phyloP scores from a whole-genome alignment of 30 jellyfish, hydroid and myxozoan species.

The Morbakka virulenta region DNA sequence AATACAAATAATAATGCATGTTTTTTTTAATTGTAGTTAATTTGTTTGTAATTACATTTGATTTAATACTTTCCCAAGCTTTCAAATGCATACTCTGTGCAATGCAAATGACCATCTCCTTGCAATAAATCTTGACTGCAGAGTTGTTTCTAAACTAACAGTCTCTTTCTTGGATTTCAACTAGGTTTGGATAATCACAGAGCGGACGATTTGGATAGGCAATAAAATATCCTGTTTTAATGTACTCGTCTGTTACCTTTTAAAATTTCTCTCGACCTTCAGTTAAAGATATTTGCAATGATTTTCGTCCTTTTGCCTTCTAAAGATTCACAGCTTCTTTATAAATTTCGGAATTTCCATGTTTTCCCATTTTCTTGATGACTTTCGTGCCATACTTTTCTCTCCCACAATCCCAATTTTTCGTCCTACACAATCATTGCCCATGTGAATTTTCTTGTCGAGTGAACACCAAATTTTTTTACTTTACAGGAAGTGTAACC shows the following conservation, averaged over 20 bases:
- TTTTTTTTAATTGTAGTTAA: not conserved
- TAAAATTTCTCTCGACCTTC: constrained; percentile 10
- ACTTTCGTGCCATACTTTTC: too few relatives aligned
- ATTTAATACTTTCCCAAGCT: not conserved
- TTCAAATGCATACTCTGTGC: constrained; percentile 13
- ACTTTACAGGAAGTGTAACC: not conserved
- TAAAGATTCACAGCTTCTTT: not conserved
- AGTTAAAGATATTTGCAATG: not conserved
- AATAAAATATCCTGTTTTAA: not conserved
- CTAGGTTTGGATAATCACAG: constrained; percentile 10
- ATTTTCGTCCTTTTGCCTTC: too few relatives aligned
- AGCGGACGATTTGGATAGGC: constrained; percentile 8
- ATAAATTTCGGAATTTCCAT: not conserved
- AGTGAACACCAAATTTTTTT: not conserved
- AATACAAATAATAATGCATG: constrained; percentile 17
- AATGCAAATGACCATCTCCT: constrained; percentile 9
- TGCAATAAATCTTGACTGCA: constrained; percentile 12
- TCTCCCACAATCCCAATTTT: constrained; percentile 5
- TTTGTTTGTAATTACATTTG: not conserved
- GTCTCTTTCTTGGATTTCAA: constrained; percentile 17
- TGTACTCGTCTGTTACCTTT: not conserved
- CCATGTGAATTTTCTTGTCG: constrained; percentile 19
- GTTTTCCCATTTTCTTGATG: not conserved
- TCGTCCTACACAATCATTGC: constrained; percentile 1
- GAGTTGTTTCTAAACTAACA: too few relatives aligned